Evolutionary conservation across 2,888 invertebrate species (phyloP).

Genomic region (Archaeoteleia sp.): DNA sequence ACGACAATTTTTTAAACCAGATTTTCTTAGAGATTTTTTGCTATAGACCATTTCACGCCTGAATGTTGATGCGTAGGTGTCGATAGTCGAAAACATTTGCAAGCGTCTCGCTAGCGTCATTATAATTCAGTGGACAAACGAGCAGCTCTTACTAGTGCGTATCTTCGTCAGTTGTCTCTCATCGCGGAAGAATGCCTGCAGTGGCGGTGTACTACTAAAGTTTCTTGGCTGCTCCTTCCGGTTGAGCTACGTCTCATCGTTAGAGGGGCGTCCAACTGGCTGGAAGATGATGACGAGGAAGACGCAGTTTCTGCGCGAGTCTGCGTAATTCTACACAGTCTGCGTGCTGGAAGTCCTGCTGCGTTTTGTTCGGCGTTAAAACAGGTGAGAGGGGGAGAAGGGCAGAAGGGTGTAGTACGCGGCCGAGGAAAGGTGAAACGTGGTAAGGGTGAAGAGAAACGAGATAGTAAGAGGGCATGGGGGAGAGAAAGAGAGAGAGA

Average conservation of each 20-base stretch:
- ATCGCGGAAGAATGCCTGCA: slow-evolving; percentile 45
- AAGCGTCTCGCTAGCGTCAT: slow-evolving; percentile 28
- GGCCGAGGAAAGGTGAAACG: slow-evolving; percentile 31
- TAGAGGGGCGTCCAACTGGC: slow-evolving; percentile 64
- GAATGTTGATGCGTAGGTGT: not conserved
- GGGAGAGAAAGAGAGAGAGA: slow-evolving; percentile 29
- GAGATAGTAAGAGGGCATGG: slow-evolving; percentile 20
- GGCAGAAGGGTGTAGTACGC: slow-evolving; percentile 7
- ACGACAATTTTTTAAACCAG: too few species aligned
- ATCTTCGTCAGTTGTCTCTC: slow-evolving; percentile 59
- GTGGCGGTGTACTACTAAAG: slow-evolving; percentile 56
- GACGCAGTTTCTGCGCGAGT: slow-evolving; percentile 22
- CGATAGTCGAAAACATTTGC: not conserved
- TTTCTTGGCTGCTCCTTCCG: slow-evolving; percentile 63
- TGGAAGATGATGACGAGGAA: slow-evolving; percentile 56
- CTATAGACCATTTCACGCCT: too few species aligned
- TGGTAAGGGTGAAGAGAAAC: slow-evolving; percentile 23
- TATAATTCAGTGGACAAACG: slow-evolving; percentile 55
- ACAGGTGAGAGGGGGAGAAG: slow-evolving; percentile 45
- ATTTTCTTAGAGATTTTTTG: too few species aligned
- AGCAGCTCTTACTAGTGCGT: slow-evolving; percentile 52
- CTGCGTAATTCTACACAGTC: slow-evolving; percentile 37
- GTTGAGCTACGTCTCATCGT: slow-evolving; percentile 60
- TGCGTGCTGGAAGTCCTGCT: slow-evolving; percentile 33
- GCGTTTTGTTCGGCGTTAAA: slow-evolving; percentile 37